Evolutionary conservation across 2,888 invertebrate genomes (phyloP).

Genomic region (Rhyacophila evoluta): DNA sequence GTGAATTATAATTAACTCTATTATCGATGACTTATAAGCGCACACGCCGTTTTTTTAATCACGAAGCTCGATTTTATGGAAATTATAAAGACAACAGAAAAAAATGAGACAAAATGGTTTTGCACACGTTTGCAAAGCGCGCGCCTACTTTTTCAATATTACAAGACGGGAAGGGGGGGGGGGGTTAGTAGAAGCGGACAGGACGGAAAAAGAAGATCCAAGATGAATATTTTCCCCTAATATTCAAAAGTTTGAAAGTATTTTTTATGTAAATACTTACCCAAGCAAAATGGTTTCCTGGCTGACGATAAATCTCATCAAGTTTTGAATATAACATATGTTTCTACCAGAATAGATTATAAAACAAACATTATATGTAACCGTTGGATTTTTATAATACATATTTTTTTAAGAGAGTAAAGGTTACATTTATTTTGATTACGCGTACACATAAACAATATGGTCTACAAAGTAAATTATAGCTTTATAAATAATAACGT

Average conservation of each 20-base stretch:
- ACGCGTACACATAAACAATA: neutral
- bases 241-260: conserved; percentile 24
- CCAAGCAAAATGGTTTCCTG: conserved; percentile 19
- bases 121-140: neutral
- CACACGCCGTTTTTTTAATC: too few species aligned
- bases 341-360: conserved; percentile 15
- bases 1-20: too few species aligned
- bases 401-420: conserved; percentile 10
- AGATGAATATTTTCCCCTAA: conserved; percentile 13
- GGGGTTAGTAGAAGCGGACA: neutral
- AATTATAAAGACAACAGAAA: neutral
- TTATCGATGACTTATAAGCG: too few species aligned
- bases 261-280: conserved; percentile 24
- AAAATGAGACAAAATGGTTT: conserved; percentile 8
- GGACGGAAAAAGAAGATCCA: neutral
- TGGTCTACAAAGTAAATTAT: neutral
- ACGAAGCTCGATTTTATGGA: too few species aligned
- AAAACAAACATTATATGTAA: conserved; percentile 15
- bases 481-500: too few species aligned
- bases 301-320: conserved; percentile 24
- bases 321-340: conserved; percentile 24
- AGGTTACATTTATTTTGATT: conserved; percentile 19
- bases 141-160: neutral
- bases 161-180: neutral
- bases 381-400: neutral